Evolutionary conservation across 2,888 invertebrate species (phyloP).

Genomic region (Pheosia tremula): DNA sequence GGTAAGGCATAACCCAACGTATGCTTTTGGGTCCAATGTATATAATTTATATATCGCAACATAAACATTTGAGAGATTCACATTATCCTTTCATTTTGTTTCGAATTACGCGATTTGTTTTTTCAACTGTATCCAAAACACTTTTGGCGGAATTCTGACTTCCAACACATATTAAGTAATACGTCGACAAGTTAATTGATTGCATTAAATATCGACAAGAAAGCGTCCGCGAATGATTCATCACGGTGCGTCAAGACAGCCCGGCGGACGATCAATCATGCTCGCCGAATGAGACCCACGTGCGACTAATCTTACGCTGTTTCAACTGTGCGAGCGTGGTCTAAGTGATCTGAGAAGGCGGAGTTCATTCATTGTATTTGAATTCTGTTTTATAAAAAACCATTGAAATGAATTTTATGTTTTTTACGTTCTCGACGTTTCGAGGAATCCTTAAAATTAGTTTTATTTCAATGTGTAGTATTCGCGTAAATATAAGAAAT

Average conservation of each 20-base stretch:
- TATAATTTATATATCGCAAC: no score
- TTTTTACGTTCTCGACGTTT: no score
- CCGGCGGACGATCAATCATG: slow-evolving; percentile 74
- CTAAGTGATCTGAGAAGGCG: background rate
- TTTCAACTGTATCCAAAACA: background rate
- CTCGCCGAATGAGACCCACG: slow-evolving; percentile 48
- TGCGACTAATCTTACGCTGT: slow-evolving; percentile 69
- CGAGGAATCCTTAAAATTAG: no score
- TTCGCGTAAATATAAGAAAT: no score
- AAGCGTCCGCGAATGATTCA: slow-evolving; percentile 77
- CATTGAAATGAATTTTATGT: no score
- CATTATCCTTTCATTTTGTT: no score
- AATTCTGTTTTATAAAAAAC: background rate
- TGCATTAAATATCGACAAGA: slow-evolving; percentile 71
- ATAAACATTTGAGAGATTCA: no score
- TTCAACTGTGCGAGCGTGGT: slow-evolving; percentile 32
- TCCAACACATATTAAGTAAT: slow-evolving; percentile 23
- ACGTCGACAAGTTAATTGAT: slow-evolving; percentile 71
- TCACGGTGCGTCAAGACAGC: slow-evolving; percentile 75
- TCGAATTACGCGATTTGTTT: no score
- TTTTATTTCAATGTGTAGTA: no score
- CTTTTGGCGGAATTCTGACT: background rate
- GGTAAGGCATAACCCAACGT: background rate
- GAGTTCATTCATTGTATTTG: background rate
- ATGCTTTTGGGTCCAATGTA: background rate